These are phyloP conservation scores for Felis chaus DNA, from an alignment of 2,113 vertebrate species.

Conservation along the genomic window DNA sequence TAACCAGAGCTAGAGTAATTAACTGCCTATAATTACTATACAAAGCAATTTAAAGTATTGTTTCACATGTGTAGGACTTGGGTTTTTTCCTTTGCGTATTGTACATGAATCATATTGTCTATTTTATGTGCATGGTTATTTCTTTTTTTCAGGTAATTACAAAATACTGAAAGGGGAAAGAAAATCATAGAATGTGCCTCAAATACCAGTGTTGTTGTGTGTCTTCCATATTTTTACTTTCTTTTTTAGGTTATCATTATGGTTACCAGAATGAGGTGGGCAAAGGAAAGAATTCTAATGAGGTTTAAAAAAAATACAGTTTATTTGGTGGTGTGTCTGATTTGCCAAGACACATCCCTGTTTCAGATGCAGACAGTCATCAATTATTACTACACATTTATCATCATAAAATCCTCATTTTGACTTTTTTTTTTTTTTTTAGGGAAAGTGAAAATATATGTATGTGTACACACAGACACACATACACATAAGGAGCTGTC, in stretches of 20 bases:
- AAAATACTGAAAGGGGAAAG: conserved; percentile 60
- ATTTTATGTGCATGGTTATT: not conserved
- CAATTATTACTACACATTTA: conserved; percentile 81
- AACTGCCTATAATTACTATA: conserved; percentile 46
- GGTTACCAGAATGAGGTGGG: conserved; percentile 74
- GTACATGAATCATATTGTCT: conserved; percentile 8
- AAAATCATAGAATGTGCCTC: conserved; percentile 62
- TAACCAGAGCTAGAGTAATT: conserved; percentile 44
- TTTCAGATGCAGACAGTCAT: conserved; percentile 65
- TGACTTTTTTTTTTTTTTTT: conserved; percentile 69
- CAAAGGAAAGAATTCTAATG: conserved; percentile 81
- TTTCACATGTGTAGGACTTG: conserved; percentile 2
- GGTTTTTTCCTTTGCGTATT: conserved; percentile 55
- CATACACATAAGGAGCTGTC: conserved; percentile 67
- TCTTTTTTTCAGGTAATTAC: conserved; percentile 64
- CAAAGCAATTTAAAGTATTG: conserved; percentile 12
- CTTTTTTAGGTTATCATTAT: conserved; percentile 71
- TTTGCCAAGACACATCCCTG: conserved; percentile 71
- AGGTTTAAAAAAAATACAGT: conserved; percentile 74
- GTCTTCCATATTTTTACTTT: conserved; percentile 75
- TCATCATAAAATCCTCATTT: conserved; percentile 84
- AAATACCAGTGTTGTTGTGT: conserved; percentile 38
- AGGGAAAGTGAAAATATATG: conserved; percentile 55
- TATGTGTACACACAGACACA: not conserved
- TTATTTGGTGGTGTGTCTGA: conserved; percentile 76